Evolutionary conservation across 2,113 vertebrate species (phyloP), one percentile per base, ranked within the genome.

Genomic region (Cettia cetti): DNA sequence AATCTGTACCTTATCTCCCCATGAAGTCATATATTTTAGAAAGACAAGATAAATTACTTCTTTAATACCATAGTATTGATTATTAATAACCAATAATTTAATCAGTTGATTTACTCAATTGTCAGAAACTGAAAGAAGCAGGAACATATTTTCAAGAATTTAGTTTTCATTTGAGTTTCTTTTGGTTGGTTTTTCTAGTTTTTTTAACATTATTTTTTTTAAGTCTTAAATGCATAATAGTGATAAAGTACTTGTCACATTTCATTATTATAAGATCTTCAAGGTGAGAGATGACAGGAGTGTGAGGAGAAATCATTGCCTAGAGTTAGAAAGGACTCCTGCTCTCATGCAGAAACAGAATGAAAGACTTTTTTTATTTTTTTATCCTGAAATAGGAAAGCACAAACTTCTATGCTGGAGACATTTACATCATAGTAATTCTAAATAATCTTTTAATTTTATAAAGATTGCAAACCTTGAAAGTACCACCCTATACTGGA

Each of bases 221-320:
- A 87, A 63, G 76, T 83, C 49, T 86, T 70, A 44, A 89, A 65
- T 42, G 17, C 10, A 6, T 82, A 91, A 75, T 89, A 11, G 9
- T 94, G 77, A 92, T 94, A 77, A 94, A 94, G 9, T 83, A 68
- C 30, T 76, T 87, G 77, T 3, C 64, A 94, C 9, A 33, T 92
- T 76, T 49, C 44, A 84, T 92, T 89, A 92, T 30, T 52, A 40
- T 44, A 44, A 78, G 91, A 92, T 68, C 13, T 70, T 92, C 71
- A 76, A 79, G 23, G 39, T 63, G 27, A 77, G 3, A 3, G 13
- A 94, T 84, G 42, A 74, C 31, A 57, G 15, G 19, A 40, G 7
- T 64, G 4, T 53, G 37, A 75, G 17, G 10, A 92, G 15, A 81
- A 78, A 71, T 49, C 4, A 26, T 50, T 78, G 30, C 24, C 7